Conservation (phyloP, 2,888 invertebrate species). For the Machimus atricapillus region DNA sequence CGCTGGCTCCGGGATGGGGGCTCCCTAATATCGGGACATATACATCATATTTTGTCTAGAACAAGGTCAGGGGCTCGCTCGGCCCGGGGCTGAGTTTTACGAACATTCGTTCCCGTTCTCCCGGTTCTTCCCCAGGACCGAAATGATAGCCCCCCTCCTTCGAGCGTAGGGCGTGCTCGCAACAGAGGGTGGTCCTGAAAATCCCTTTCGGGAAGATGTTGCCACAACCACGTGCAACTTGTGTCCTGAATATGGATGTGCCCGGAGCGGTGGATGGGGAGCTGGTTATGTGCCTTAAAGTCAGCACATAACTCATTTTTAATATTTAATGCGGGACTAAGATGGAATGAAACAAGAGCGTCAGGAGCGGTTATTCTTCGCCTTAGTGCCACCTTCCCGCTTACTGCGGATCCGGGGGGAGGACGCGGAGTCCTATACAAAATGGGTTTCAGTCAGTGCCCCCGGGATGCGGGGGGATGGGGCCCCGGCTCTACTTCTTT, state of each 20-base stretch:
- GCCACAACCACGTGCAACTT: slow-evolving; percentile 24
- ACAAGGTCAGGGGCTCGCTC: slow-evolving; percentile 18
- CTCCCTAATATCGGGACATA: slow-evolving; percentile 5
- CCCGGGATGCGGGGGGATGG: neutral
- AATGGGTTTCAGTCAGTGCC: slow-evolving; percentile 23
- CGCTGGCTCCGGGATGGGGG: neutral
- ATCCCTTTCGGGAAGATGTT: slow-evolving; percentile 12
- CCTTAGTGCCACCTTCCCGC: slow-evolving; percentile 19
- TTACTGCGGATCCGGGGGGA: neutral
- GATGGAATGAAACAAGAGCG: slow-evolving; percentile 42
- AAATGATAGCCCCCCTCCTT: slow-evolving; percentile 24
- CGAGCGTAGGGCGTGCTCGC: neutral
- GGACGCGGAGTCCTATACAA: neutral
- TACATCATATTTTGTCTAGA: slow-evolving; percentile 25
- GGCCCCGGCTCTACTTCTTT: slow-evolving; percentile 16
- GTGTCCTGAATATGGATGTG: slow-evolving; percentile 27
- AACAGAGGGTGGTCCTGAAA: neutral
- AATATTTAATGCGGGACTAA: slow-evolving; percentile 44
- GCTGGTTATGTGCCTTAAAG: slow-evolving; percentile 42
- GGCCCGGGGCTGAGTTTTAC: neutral
- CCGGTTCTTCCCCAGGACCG: neutral
- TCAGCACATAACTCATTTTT: slow-evolving; percentile 44
- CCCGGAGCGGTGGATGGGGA: neutral
- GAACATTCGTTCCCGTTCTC: neutral
- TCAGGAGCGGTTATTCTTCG: slow-evolving; percentile 39